Conservation (phyloP, 1,140 invertebrate species). For the Vollenhovia emeryi region DNA sequence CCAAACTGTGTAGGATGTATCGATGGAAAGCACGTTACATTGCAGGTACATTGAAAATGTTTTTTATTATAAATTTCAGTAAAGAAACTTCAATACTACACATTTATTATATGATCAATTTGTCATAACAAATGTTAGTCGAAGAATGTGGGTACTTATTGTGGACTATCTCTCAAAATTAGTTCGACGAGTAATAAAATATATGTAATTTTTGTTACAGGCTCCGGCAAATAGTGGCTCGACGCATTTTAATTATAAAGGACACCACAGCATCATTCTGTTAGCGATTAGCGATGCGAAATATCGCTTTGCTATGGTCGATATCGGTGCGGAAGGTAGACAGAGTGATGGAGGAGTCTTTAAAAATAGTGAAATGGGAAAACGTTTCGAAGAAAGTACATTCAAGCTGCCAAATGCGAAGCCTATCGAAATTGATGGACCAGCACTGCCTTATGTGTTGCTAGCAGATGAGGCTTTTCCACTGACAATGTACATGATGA, state of each 20-base stretch:
- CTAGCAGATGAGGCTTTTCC: too few relatives aligned
- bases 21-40: background rate
- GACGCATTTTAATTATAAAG: constrained; percentile 1
- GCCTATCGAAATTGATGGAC: background rate
- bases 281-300: background rate
- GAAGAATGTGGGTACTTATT: background rate
- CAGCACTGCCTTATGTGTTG: background rate
- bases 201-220: constrained; percentile 8
- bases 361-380: background rate
- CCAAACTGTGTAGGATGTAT: background rate
- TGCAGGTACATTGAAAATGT: background rate
- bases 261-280: background rate
- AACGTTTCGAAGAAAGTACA: background rate
- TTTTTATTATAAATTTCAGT: background rate
- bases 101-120: background rate
- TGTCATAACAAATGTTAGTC: background rate
- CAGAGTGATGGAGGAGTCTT: background rate
- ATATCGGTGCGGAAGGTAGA: constrained; percentile 1
- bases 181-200: background rate
- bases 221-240: constrained; percentile 4
- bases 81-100: background rate
- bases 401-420: background rate
- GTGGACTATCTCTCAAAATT: background rate
- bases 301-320: background rate
- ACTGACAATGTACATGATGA: too few relatives aligned